phyloP scores from a whole-genome alignment of 2,113 vertebrate species.

The Zapornia atra region DNA sequence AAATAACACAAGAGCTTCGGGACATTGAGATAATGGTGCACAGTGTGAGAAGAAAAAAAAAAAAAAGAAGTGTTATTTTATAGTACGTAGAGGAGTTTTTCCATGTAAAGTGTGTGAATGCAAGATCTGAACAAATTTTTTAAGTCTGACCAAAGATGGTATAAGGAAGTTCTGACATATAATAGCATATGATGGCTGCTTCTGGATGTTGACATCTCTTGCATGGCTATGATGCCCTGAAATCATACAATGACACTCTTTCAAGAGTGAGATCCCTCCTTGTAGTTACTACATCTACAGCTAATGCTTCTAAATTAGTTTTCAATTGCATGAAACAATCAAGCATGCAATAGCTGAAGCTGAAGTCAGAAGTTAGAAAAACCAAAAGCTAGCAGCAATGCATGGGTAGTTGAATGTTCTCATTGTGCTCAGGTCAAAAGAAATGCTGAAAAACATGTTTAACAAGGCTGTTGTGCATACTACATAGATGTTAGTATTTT shows the following conservation, averaged over 20 bases:
- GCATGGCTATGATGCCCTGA: neutral
- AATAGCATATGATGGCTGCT: neutral
- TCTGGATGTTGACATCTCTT: neutral
- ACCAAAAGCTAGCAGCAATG: neutral
- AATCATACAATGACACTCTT: neutral
- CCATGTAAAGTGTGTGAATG: neutral
- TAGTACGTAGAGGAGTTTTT: neutral
- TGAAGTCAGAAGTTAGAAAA: neutral
- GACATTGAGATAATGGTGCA: neutral
- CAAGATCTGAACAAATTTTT: neutral
- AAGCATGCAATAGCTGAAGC: neutral
- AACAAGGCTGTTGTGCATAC: neutral
- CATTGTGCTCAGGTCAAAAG: neutral
- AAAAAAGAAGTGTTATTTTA: neutral
- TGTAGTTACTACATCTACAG: neutral
- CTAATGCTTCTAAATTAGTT: neutral
- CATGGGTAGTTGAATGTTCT: neutral
- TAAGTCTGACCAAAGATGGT: neutral
- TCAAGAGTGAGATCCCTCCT: neutral
- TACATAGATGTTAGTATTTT: neutral
- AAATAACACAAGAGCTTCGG: neutral
- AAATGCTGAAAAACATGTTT: neutral
- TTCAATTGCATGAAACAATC: neutral
- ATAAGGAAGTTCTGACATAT: neutral
- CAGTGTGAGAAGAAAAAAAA: accelerated